These are phyloP conservation scores for Thysanoteuthis rhombus DNA, from an alignment of 2,888 invertebrate genomes.

Conservation along the genomic window DNA sequence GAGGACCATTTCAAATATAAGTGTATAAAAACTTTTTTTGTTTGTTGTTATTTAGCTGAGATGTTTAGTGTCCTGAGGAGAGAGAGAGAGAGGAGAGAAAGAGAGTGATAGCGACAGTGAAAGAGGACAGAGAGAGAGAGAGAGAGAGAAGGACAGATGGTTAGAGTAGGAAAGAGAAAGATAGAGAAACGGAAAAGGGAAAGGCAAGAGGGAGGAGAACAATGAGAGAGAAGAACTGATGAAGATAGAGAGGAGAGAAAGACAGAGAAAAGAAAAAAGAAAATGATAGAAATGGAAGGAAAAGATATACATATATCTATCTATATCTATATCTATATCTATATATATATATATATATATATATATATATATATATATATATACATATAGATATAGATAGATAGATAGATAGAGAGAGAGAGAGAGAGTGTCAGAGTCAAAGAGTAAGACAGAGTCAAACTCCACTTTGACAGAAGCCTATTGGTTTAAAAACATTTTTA, in stretches of 20 bases:
- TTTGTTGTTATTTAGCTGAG: too few species aligned
- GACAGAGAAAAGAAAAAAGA: background rate
- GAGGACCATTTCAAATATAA: too few species aligned
- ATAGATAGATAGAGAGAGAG: background rate
- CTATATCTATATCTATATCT: too few species aligned
- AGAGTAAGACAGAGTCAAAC: background rate
- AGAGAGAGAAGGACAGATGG: background rate
- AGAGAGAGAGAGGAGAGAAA: background rate
- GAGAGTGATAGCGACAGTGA: background rate
- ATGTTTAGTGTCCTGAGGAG: too few species aligned
- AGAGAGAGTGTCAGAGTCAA: too few species aligned
- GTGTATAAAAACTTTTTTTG: too few species aligned
- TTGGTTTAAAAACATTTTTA: too few species aligned
- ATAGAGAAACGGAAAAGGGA: background rate
- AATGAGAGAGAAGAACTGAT: background rate
- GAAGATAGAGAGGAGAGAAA: background rate
- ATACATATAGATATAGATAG: background rate
- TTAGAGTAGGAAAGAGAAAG: background rate
- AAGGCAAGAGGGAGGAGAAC: background rate
- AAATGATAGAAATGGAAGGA: background rate
- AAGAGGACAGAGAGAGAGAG: too few species aligned
- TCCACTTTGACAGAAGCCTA: too few species aligned
- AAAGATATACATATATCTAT: too few species aligned
- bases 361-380: too few species aligned
- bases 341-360: too few species aligned